Conservation (phyloP, 2,113 vertebrate genomes). For the Ptilorrhoa leucosticta region DNA sequence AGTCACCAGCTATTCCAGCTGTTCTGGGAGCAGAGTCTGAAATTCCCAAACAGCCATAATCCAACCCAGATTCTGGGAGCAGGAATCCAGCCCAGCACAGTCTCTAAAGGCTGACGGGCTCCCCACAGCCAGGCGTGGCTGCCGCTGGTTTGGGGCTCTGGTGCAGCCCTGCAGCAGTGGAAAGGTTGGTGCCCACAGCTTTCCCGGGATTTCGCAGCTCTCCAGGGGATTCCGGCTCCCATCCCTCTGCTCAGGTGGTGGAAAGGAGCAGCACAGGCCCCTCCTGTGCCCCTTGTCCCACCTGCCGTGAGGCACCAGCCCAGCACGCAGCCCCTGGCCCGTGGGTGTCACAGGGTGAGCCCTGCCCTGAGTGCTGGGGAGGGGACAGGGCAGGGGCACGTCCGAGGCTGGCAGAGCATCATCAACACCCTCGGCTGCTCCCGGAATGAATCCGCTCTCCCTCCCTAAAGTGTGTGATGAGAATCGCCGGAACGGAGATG, state of each 20-base stretch:
- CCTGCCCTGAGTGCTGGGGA: neutral
- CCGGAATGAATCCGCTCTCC: neutral
- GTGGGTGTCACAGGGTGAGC: neutral
- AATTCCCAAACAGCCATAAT: neutral
- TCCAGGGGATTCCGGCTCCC: neutral
- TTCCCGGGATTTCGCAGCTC: neutral
- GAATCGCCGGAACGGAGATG: neutral
- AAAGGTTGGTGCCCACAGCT: neutral
- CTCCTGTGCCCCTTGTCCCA: neutral
- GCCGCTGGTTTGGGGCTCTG: neutral
- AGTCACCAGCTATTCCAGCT: neutral
- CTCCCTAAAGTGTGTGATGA: neutral
- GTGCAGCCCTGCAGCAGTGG: neutral
- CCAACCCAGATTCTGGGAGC: neutral
- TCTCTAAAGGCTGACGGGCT: neutral
- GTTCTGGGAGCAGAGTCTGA: neutral
- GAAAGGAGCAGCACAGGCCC: neutral
- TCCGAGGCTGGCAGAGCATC: neutral
- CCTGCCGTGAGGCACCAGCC: rapidly evolving
- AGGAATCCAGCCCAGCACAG: neutral
- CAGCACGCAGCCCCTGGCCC: neutral
- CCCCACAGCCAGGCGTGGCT: neutral
- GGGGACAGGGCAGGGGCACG: neutral
- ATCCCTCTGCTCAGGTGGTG: neutral
- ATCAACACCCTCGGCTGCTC: neutral